Conservation (phyloP, 2,113 vertebrate genomes). For the Chlamydotis undulata region DNA sequence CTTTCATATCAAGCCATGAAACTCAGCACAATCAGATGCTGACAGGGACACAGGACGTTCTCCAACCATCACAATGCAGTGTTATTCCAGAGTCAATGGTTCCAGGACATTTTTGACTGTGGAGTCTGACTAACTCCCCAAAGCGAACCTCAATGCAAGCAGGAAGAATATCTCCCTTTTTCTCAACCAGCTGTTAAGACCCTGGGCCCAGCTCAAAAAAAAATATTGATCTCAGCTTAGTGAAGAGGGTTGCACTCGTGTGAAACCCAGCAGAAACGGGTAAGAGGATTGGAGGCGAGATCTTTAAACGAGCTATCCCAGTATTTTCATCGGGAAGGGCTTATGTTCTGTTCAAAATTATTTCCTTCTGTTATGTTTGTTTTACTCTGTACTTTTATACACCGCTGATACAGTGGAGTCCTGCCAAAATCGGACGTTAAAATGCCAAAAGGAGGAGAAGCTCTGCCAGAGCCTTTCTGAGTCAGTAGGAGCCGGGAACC, state of each 20-base stretch:
- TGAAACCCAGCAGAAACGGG: neutral
- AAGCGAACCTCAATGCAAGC: neutral
- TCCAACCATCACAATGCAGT: neutral
- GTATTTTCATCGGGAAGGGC: neutral
- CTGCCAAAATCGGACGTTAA: neutral
- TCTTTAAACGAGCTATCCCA: neutral
- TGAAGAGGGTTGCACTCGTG: neutral
- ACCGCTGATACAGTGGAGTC: neutral
- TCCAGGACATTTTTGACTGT: neutral
- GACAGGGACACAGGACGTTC: neutral
- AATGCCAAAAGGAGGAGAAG: neutral
- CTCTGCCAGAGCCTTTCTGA: neutral
- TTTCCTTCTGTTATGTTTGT: neutral
- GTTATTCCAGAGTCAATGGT: neutral
- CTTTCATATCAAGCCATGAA: neutral
- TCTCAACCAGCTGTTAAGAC: neutral
- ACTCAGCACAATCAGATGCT: neutral
- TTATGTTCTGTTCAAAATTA: neutral
- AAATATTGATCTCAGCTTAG: neutral
- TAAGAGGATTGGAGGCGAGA: neutral
- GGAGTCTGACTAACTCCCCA: neutral
- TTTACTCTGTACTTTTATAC: neutral
- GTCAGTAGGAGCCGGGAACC: neutral
- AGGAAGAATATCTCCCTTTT: neutral
- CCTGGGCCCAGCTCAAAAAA: neutral